Conservation (phyloP, 1,140 invertebrate genomes). For the Maniola jurtina region DNA sequence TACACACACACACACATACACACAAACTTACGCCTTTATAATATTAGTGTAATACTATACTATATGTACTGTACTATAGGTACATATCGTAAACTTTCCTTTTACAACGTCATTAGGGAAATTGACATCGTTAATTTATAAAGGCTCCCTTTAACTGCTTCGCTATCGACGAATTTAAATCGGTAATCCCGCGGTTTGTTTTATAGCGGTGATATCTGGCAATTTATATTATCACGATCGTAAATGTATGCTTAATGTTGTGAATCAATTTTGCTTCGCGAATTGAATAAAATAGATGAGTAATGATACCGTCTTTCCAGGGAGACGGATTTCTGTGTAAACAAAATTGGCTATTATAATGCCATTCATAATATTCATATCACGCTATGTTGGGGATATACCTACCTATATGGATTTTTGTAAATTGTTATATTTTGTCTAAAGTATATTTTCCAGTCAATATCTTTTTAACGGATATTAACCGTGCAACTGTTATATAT, state of each 20-base stretch:
- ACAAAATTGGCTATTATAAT: conserved; percentile 26
- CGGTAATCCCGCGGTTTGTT: conserved; percentile 72
- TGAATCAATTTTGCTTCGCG: conserved; percentile 39
- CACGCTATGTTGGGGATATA: conserved; percentile 12
- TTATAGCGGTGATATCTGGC: conserved; percentile 62
- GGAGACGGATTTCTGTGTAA: conserved; percentile 15
- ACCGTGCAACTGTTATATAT: no score
- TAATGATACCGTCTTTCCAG: conserved; percentile 18
- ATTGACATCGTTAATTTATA: conserved; percentile 75
- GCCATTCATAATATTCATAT: conserved; percentile 24
- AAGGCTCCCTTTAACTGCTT: conserved; percentile 64
- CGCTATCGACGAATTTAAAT: conserved; percentile 74
- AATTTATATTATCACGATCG: conserved; percentile 64
- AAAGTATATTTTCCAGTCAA: background rate
- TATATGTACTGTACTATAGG: no score
- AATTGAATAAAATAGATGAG: conserved; percentile 33
- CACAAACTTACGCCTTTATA: no score
- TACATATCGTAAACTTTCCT: conserved; percentile 74
- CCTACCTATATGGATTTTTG: conserved; percentile 21
- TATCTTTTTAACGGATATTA: no score
- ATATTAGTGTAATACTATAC: no score
- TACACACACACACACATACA: no score
- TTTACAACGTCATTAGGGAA: conserved; percentile 78
- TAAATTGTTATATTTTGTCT: conserved; percentile 30
- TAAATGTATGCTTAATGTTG: conserved; percentile 59